These are phyloP conservation scores for Barbus barbus DNA, from an alignment of 2,113 vertebrate genomes.

Conservation along the genomic window DNA sequence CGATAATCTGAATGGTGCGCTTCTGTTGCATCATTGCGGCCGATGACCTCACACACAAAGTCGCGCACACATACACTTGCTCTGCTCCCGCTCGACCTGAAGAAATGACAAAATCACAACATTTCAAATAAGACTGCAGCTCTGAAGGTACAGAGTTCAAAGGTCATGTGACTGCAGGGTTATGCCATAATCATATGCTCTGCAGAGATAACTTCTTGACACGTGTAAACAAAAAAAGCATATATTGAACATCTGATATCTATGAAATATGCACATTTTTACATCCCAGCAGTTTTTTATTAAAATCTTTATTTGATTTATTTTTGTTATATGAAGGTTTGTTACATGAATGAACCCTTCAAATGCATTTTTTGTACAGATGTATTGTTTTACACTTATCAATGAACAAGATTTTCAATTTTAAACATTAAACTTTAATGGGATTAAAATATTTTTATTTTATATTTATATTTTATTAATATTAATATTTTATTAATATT, in stretches of 20 bases:
- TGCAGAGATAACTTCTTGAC: not conserved
- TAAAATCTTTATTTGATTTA: not conserved
- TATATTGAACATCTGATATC: not conserved
- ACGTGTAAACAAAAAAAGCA: not conserved
- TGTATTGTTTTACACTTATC: not conserved
- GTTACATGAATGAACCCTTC: too few relatives aligned
- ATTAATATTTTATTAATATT: too few relatives aligned
- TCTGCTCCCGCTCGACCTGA: constrained; percentile 23
- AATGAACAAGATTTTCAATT: not conserved
- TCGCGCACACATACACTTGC: constrained; percentile 21
- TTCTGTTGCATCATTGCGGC: constrained; percentile 73
- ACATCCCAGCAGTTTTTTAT: not conserved
- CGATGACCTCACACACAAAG: constrained; percentile 34
- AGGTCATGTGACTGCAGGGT: not conserved
- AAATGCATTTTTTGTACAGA: too few relatives aligned
- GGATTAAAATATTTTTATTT: not conserved
- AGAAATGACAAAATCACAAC: not conserved
- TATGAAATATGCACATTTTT: not conserved
- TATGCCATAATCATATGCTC: not conserved
- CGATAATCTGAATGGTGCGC: constrained; percentile 92
- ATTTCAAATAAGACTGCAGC: not conserved
- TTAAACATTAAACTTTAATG: not conserved
- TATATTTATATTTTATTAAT: not conserved
- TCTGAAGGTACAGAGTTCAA: constrained; percentile 11
- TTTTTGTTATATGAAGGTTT: not conserved